Evolutionary conservation across 1,140 invertebrate genomes (phyloP).

Genomic region (Neodiprion pinetum): DNA sequence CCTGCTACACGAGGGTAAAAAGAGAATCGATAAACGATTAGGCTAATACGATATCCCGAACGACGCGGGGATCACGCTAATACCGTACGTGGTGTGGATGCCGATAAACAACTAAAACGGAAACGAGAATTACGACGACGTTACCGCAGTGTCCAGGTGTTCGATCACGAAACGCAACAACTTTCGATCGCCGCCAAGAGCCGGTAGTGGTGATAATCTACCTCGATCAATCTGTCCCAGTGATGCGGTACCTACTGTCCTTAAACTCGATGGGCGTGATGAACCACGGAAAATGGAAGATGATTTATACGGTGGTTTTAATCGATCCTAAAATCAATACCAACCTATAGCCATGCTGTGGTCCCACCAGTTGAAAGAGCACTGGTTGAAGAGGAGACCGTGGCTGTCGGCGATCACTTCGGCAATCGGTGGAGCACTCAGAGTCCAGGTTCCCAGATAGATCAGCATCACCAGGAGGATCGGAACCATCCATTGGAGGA

Average conservation of each 20-base stretch:
- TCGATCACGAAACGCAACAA: too few species aligned
- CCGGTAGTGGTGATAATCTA: too few species aligned
- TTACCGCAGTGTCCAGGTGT: neutral
- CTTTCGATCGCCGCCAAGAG: neutral
- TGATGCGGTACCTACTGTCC: neutral
- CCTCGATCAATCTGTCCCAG: neutral
- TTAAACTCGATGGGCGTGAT: neutral
- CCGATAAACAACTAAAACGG: too few species aligned
- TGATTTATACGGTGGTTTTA: too few species aligned
- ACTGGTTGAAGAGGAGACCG: constrained; percentile 85
- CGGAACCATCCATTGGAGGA: constrained; percentile 91
- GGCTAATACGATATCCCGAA: neutral
- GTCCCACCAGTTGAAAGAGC: constrained; percentile 93
- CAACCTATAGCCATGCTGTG: constrained; percentile 86
- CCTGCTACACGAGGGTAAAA: too few species aligned
- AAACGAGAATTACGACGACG: neutral
- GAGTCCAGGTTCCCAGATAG: constrained; percentile 88
- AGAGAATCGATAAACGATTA: neutral
- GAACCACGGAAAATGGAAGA: neutral
- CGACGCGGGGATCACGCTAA: neutral
- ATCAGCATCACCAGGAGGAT: constrained; percentile 87
- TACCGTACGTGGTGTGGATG: too few species aligned
- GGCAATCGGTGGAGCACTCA: constrained; percentile 79
- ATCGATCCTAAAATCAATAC: constrained; percentile 15
- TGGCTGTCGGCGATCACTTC: constrained; percentile 77